Evolutionary conservation across 2,797 vertebrate species (phyloP).

Genomic region (Siniperca obscura): DNA sequence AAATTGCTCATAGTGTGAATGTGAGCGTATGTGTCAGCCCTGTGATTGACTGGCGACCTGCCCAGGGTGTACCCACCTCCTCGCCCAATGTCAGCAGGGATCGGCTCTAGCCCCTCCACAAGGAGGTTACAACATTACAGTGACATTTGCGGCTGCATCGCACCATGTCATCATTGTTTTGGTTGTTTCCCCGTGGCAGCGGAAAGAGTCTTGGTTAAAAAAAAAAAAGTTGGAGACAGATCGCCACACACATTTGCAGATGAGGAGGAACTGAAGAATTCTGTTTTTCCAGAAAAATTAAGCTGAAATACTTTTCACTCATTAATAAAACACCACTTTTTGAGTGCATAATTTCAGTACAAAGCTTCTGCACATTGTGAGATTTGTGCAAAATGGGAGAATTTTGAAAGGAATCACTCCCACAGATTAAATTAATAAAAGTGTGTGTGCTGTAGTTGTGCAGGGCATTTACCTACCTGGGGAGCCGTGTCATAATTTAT

Average conservation of each 20-base stretch:
- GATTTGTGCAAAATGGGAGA: not conserved
- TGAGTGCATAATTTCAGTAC: not conserved
- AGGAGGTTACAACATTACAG: not conserved
- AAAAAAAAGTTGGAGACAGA: not conserved
- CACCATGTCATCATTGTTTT: constrained; percentile 11
- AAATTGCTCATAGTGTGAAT: no score
- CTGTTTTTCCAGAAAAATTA: not conserved
- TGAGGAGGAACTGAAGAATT: not conserved
- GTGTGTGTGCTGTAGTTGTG: not conserved
- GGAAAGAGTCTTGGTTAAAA: not conserved
- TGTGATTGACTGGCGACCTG: not conserved
- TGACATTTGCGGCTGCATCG: constrained; percentile 1
- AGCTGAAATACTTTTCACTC: not conserved
- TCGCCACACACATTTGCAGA: not conserved
- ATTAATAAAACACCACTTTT: not conserved
- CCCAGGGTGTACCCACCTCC: not conserved
- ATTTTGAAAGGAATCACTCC: not conserved
- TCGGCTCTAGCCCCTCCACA: no score
- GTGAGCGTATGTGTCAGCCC: no score
- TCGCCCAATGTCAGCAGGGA: not conserved
- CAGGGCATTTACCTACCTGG: not conserved
- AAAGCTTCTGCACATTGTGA: not conserved
- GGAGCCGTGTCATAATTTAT: constrained; percentile 2
- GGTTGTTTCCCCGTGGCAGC: not conserved
- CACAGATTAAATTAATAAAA: constrained; percentile 12